phyloP scores from a whole-genome alignment of 2,113 vertebrate genomes.

The Phodopus roborovskii region DNA sequence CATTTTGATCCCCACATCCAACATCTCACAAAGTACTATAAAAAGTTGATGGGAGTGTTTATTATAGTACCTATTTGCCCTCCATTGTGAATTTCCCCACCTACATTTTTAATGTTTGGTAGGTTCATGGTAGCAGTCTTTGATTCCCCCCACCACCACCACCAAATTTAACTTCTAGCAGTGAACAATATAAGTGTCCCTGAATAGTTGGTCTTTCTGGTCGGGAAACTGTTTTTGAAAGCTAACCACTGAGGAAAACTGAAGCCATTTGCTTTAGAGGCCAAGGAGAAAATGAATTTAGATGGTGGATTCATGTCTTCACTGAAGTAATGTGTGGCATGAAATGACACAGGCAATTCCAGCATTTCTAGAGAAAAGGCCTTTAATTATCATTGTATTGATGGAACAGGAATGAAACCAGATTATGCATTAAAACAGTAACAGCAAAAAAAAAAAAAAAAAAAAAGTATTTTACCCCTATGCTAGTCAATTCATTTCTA shows the following conservation, averaged over 20 bases:
- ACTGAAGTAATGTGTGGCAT: neutral
- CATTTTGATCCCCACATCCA: neutral
- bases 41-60: neutral
- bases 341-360: neutral
- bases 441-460: no score
- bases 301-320: neutral
- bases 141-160: neutral
- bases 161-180: neutral
- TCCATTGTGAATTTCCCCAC: neutral
- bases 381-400: neutral
- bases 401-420: slow-evolving; percentile 1
- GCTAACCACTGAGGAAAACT: neutral
- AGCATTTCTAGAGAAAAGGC: neutral
- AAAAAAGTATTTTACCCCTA: neutral
- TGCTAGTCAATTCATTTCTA: neutral
- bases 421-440: neutral
- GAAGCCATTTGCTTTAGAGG: neutral
- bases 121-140: neutral
- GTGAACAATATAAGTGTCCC: neutral
- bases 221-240: neutral
- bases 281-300: neutral
- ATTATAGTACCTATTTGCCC: neutral
- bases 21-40: neutral
- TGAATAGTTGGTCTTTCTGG: neutral
- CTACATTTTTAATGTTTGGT: neutral